phyloP scores from a whole-genome alignment of 2,113 vertebrate genomes.

The Gymnorhina tibicen region DNA sequence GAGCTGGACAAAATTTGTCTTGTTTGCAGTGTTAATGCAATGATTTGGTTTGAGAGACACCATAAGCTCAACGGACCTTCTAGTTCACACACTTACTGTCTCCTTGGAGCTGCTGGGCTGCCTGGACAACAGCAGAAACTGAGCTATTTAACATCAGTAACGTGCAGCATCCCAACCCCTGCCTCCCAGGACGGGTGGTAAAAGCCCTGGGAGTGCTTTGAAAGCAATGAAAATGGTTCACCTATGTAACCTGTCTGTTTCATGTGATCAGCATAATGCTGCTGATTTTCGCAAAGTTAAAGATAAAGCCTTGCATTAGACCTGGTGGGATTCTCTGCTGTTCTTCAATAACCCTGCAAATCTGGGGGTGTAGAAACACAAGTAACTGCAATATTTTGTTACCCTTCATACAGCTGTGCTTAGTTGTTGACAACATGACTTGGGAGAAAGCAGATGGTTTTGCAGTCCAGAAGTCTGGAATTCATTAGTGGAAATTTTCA shows the following conservation, averaged over 20 bases:
- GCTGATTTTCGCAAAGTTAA: neutral
- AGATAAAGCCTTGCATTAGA: neutral
- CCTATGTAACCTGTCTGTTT: neutral
- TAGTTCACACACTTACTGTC: neutral
- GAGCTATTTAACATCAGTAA: neutral
- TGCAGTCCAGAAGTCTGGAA: conserved; percentile 58
- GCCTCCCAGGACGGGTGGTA: neutral
- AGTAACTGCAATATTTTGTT: conserved; percentile 34
- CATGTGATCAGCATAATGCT: neutral
- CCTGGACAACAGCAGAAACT: neutral
- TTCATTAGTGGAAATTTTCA: conserved; percentile 64
- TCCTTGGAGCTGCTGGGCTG: neutral
- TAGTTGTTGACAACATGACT: conserved; percentile 57
- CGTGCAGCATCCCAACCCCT: neutral
- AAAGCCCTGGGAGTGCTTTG: neutral
- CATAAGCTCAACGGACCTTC: neutral
- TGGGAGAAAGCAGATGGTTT: conserved; percentile 42
- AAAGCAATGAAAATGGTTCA: neutral
- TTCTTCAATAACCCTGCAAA: neutral
- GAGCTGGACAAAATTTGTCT: neutral
- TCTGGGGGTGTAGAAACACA: neutral
- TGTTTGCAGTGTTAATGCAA: neutral
- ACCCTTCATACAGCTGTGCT: conserved; percentile 39
- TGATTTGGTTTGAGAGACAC: neutral
- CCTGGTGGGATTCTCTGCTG: neutral